Evolutionary conservation across 1,140 invertebrate genomes (phyloP).

Genomic region (Ostrea edulis): DNA sequence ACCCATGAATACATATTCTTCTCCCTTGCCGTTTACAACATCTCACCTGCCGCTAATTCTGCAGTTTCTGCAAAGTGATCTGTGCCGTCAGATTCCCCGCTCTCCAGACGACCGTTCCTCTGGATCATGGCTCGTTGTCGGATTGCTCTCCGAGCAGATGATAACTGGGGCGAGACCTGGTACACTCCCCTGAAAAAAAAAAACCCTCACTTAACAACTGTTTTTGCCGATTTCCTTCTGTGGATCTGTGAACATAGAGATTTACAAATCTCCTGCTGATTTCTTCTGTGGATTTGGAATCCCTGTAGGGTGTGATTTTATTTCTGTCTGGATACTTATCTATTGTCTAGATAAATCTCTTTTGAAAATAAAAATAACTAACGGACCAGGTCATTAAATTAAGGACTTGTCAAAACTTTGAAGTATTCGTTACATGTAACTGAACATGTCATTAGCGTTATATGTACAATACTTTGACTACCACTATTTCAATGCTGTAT

Average conservation of each 20-base stretch:
- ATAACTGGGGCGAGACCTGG: slow-evolving; percentile 54
- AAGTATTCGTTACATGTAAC: background rate
- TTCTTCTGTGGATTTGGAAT: background rate
- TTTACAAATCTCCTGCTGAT: background rate
- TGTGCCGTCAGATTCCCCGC: slow-evolving; percentile 53
- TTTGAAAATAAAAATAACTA: slow-evolving; percentile 31
- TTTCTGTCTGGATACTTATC: background rate
- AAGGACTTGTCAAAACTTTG: background rate
- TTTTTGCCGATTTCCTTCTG: background rate
- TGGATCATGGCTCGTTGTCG: slow-evolving; percentile 64
- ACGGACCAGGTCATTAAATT: slow-evolving; percentile 12
- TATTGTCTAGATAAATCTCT: slow-evolving; percentile 20
- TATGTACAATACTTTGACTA: background rate
- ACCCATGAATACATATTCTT: background rate
- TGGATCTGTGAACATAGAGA: background rate
- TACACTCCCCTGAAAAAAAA: slow-evolving; percentile 43
- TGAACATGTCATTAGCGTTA: background rate
- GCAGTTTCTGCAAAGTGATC: slow-evolving; percentile 66
- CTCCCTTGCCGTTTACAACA: background rate
- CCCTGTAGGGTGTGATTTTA: background rate
- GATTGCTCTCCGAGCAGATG: slow-evolving; percentile 60
- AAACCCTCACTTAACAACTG: background rate
- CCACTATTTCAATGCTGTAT: background rate
- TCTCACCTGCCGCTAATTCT: slow-evolving; percentile 61
- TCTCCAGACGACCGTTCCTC: slow-evolving; percentile 52